Evolutionary conservation across 1,140 invertebrate genomes (phyloP).

Genomic region (Penaeus indicus): DNA sequence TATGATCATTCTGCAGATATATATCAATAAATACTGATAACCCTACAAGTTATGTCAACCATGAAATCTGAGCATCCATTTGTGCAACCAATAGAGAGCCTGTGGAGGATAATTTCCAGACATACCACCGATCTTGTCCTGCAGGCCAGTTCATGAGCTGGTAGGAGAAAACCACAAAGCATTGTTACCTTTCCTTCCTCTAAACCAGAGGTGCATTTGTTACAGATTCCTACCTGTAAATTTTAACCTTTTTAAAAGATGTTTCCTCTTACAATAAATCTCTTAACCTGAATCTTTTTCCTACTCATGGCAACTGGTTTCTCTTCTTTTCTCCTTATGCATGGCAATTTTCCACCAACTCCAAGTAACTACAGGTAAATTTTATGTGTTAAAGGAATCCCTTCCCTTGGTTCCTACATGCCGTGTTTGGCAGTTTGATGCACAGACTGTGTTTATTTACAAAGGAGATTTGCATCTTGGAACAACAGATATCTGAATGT

Average conservation of each 20-base stretch:
- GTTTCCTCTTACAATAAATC: no score
- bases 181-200: no score
- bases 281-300: no score
- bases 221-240: no score
- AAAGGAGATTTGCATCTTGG: conserved; percentile 44
- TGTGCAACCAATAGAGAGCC: conserved; percentile 37
- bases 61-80: conserved; percentile 31
- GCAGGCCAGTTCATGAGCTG: neutral
- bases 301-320: no score
- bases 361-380: conserved; percentile 10
- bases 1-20: neutral
- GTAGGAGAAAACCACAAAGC: neutral
- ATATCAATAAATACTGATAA: conserved; percentile 29
- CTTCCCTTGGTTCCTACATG: conserved; percentile 44
- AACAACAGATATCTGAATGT: conserved; percentile 1
- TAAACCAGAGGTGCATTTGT: no score
- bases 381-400: conserved; percentile 17
- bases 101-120: neutral
- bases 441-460: conserved; percentile 41
- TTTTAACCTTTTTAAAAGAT: no score
- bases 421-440: conserved; percentile 44
- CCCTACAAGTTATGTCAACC: conserved; percentile 12
- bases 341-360: conserved; percentile 5
- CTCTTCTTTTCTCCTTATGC: no score
- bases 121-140: no score